Percentiles rank a stretch among this genome's conserved stretches.
phyloP scores from a whole-genome alignment of 2,113 vertebrate genomes.

The Malurus cyaneus region DNA sequence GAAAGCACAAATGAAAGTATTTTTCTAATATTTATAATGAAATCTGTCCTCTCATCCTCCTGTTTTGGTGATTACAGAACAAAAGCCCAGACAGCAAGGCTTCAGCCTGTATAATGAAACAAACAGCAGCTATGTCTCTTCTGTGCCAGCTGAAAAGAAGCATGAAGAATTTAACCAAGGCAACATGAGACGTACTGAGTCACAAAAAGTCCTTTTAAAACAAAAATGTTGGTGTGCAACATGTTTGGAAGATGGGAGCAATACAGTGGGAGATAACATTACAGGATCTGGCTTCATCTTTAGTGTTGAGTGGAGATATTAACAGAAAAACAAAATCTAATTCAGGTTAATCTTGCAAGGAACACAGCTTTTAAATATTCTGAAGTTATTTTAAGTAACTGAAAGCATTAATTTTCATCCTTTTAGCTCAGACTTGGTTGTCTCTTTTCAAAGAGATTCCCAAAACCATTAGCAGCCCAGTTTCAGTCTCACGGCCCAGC shows the following conservation, averaged over 20 bases:
- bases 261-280: not conserved
- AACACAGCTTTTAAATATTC: not conserved
- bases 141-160: conserved; percentile 21
- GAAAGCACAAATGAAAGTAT: conserved; percentile 20
- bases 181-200: not conserved
- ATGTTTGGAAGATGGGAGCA: not conserved
- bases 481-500: not conserved
- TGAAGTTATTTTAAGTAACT: not conserved
- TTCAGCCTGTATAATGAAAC: conserved; percentile 6
- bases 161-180: conserved; percentile 1
- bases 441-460: not conserved
- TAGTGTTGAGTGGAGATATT: not conserved
- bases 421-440: not conserved
- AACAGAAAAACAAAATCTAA: not conserved
- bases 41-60: conserved; percentile 19
- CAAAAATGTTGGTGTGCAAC: not conserved
- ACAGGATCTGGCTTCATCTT: not conserved
- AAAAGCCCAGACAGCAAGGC: conserved; percentile 35
- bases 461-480: not conserved
- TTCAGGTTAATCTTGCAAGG: not conserved
- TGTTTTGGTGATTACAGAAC: conserved; percentile 18
- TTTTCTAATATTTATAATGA: conserved; percentile 45
- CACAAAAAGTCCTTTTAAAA: not conserved
- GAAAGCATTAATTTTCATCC: not conserved
- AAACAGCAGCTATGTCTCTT: not conserved